Evolutionary conservation across 2,888 invertebrate genomes (phyloP).

Genomic region (Dryococelus australis): DNA sequence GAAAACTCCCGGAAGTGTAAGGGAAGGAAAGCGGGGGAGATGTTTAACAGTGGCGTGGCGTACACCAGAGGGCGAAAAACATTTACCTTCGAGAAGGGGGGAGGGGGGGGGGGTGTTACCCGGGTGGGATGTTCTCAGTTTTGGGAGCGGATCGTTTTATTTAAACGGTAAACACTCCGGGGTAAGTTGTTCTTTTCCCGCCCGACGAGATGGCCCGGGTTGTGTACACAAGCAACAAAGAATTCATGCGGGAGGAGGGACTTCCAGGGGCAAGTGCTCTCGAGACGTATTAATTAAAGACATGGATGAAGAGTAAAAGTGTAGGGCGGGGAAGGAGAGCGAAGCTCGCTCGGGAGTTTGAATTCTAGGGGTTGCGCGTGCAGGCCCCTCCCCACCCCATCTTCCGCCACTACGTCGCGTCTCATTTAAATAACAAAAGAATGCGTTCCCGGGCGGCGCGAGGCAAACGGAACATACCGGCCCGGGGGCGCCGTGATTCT

Average conservation of each 20-base stretch:
- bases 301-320: background rate
- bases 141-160: background rate
- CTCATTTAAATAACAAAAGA: constrained; percentile 13
- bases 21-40: no score
- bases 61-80: no score
- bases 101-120: no score
- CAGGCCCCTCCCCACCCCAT: no score
- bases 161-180: background rate
- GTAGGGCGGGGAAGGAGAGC: background rate
- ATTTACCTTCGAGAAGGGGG: no score
- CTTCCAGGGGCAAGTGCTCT: background rate
- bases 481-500: background rate
- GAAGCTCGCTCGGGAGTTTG: background rate
- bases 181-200: background rate
- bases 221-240: background rate
- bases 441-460: background rate
- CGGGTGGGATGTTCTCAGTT: no score
- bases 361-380: background rate
- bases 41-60: no score
- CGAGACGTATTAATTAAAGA: background rate
- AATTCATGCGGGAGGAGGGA: background rate
- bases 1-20: no score
- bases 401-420: no score
- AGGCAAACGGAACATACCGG: background rate
- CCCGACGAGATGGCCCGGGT: background rate